phyloP scores from a whole-genome alignment of 1,140 invertebrate genomes.

The Heliconius melpomene region DNA sequence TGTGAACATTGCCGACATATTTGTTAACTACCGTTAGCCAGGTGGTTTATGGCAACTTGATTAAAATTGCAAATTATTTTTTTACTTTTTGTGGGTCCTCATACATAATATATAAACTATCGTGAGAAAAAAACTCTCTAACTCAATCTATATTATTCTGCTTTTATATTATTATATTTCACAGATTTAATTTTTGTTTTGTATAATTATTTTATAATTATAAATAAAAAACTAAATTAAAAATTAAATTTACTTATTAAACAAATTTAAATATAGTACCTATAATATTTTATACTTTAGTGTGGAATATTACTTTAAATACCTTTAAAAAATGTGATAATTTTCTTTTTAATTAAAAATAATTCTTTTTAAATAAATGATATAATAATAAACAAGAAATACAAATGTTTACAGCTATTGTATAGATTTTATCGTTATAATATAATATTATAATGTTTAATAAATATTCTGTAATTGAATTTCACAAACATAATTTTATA shows the following conservation, averaged over 20 bases:
- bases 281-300: too few species aligned
- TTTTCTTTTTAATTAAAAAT: too few species aligned
- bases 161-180: too few species aligned
- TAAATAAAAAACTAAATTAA: too few species aligned
- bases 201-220: too few species aligned
- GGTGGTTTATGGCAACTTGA: neutral
- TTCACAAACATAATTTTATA: conserved; percentile 16
- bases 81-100: neutral
- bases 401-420: neutral
- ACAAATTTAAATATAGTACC: too few species aligned
- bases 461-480: conserved; percentile 17
- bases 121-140: neutral
- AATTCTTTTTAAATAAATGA: too few species aligned
- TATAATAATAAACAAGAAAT: neutral
- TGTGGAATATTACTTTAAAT: too few species aligned
- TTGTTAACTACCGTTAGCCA: conserved; percentile 3
- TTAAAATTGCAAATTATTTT: neutral
- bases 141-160: too few species aligned
- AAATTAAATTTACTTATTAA: too few species aligned
- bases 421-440: neutral
- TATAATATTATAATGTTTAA: neutral
- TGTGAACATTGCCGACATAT: neutral
- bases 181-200: too few species aligned
- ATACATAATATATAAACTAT: neutral
- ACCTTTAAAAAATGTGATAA: too few species aligned